phyloP scores from a whole-genome alignment of 2,113 vertebrate genomes.

The Spheniscus mendiculus region DNA sequence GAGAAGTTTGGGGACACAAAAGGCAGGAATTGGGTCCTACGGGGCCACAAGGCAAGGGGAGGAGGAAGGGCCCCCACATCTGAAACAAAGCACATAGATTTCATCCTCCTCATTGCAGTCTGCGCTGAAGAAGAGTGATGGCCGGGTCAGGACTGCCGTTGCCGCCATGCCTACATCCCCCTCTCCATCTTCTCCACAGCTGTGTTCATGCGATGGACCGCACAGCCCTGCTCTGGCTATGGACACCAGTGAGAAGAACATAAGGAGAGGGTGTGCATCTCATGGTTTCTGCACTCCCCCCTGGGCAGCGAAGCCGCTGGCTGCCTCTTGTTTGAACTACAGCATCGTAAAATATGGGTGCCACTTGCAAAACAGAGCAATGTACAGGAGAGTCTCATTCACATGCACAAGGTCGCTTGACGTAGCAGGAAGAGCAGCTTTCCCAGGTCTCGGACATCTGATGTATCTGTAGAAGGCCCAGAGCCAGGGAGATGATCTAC shows the following conservation, averaged over 20 bases:
- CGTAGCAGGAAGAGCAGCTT: background rate
- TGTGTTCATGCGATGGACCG: background rate
- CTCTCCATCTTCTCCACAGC: background rate
- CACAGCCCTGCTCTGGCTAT: background rate
- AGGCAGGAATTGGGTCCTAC: background rate
- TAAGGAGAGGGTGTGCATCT: background rate
- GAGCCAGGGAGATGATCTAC: background rate
- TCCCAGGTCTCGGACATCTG: background rate
- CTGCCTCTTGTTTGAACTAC: background rate
- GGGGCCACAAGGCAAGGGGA: background rate
- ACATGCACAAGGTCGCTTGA: accelerated
- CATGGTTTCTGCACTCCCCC: background rate
- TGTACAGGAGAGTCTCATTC: background rate
- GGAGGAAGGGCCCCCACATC: background rate
- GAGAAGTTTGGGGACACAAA: background rate
- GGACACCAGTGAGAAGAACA: background rate
- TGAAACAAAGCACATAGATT: background rate
- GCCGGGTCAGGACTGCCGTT: background rate
- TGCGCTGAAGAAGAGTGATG: background rate
- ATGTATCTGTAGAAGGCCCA: background rate
- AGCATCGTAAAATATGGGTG: accelerated
- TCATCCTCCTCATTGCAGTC: background rate
- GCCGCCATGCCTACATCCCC: background rate
- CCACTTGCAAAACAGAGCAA: background rate
- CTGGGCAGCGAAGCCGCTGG: background rate